Conservation (phyloP, 2,888 invertebrate species). For the Oligia fasciuncula region DNA sequence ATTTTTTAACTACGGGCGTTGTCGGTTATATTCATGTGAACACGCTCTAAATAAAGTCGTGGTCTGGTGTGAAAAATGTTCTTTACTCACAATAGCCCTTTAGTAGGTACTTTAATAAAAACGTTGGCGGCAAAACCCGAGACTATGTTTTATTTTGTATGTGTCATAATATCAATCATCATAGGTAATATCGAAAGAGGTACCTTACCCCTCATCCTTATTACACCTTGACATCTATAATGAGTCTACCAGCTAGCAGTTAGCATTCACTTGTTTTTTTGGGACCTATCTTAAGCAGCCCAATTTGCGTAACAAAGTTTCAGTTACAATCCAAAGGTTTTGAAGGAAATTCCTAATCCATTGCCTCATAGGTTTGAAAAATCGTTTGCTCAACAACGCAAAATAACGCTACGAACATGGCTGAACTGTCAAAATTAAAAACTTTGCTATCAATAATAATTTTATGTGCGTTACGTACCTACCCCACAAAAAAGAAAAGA, state of each 20-base stretch:
- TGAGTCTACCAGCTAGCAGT: neutral
- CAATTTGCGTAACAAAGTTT: neutral
- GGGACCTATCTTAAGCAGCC: neutral
- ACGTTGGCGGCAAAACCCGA: neutral
- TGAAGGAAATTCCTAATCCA: neutral
- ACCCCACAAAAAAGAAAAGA: neutral
- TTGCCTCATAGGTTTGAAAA: neutral
- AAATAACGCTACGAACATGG: neutral
- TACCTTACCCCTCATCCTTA: neutral
- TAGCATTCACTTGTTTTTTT: neutral
- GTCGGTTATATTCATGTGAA: neutral
- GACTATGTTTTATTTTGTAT: neutral
- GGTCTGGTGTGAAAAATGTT: neutral
- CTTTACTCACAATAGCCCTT: neutral
- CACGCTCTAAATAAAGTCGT: neutral
- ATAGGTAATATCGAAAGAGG: neutral
- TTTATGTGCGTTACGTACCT: neutral
- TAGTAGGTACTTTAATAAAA: neutral
- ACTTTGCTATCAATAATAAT: neutral
- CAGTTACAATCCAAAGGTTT: neutral
- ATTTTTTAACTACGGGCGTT: neutral
- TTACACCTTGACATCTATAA: neutral
- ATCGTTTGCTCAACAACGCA: neutral
- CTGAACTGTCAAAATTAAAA: neutral
- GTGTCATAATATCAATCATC: neutral